Conservation (phyloP, 2,888 invertebrate species). For the Marronus borbonicus region DNA sequence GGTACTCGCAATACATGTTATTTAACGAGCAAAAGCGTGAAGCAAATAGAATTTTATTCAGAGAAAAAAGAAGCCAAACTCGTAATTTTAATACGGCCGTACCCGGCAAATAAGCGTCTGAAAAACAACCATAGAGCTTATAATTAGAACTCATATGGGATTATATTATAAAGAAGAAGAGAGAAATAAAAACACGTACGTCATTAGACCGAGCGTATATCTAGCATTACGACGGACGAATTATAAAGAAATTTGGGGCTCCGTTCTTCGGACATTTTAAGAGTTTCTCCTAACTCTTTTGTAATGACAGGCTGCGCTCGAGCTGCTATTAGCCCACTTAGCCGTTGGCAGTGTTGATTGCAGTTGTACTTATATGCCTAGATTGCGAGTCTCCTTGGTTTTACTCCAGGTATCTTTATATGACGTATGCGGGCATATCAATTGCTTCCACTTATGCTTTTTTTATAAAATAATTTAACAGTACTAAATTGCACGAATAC, state of each 20-base stretch:
- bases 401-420: neutral
- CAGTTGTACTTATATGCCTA: constrained; percentile 4
- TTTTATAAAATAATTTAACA: no score
- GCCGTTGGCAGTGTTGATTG: constrained; percentile 48
- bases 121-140: constrained; percentile 37
- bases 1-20: constrained; percentile 5
- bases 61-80: constrained; percentile 21
- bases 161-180: constrained; percentile 34
- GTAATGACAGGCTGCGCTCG: constrained; percentile 65
- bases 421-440: no score
- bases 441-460: no score
- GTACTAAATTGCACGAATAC: no score
- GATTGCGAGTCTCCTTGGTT: neutral
- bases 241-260: constrained; percentile 69
- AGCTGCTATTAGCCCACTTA: constrained; percentile 48
- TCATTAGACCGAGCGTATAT: constrained; percentile 45
- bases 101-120: constrained; percentile 31
- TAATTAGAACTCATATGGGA: constrained; percentile 38
- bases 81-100: constrained; percentile 17
- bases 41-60: constrained; percentile 20
- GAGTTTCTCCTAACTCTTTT: constrained; percentile 67
- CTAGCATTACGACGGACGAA: constrained; percentile 61
- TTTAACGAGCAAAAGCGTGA: neutral
- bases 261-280: constrained; percentile 61
- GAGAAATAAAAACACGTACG: constrained; percentile 23